Evolutionary conservation across 2,797 vertebrate genomes (phyloP).

Genomic region (Pampus argenteus): DNA sequence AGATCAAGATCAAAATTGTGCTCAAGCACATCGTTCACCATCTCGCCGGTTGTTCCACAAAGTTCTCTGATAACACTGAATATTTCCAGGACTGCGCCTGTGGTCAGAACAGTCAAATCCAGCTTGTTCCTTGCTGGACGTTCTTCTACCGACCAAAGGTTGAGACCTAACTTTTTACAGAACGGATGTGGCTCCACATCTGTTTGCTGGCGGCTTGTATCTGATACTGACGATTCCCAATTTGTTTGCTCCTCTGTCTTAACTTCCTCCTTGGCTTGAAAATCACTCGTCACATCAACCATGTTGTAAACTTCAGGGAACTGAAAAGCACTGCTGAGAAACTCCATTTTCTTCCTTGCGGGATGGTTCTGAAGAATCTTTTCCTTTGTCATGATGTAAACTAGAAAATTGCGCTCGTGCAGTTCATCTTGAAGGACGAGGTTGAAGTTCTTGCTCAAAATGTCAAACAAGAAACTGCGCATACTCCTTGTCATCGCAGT

Average conservation of each 20-base stretch:
- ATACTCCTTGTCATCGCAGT: slow-evolving; percentile 19
- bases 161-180: slow-evolving; percentile 37
- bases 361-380: slow-evolving; percentile 1
- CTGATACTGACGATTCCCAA: background rate
- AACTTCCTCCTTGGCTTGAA: background rate
- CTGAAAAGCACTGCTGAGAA: slow-evolving; percentile 26
- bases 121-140: slow-evolving; percentile 7
- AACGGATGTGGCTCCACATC: slow-evolving; percentile 9
- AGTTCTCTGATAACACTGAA: slow-evolving; percentile 30
- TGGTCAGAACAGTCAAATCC: slow-evolving; percentile 32
- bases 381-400: slow-evolving; percentile 19
- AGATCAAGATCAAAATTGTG: slow-evolving; percentile 60
- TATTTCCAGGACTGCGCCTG: slow-evolving; percentile 24
- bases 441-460: slow-evolving; percentile 43
- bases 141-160: slow-evolving; percentile 35
- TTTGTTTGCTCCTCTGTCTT: background rate
- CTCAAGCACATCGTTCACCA: slow-evolving; percentile 40
- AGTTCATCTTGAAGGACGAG: background rate
- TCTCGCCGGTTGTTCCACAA: background rate
- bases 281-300: background rate
- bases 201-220: background rate
- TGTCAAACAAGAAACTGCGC: slow-evolving; percentile 16
- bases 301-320: slow-evolving; percentile 24
- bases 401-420: slow-evolving; percentile 8
- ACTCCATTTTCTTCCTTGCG: background rate